Evolutionary conservation across 2,797 vertebrate species (phyloP).

Genomic region (Scleropages formosus): DNA sequence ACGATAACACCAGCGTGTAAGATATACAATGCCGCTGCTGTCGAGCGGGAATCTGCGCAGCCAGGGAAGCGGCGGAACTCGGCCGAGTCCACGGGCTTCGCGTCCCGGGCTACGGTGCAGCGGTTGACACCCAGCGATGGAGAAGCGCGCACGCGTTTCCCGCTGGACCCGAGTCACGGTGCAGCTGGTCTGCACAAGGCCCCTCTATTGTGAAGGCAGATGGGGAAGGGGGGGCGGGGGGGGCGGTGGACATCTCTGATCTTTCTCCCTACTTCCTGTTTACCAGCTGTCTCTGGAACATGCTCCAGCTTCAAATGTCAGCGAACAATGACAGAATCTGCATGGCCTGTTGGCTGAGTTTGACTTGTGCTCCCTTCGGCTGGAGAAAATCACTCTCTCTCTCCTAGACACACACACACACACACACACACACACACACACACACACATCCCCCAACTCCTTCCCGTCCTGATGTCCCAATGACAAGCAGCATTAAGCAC

Average conservation of each 20-base stretch:
- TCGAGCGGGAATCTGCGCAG: not conserved
- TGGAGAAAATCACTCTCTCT: not conserved
- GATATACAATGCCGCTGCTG: not conserved
- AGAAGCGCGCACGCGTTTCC: not conserved
- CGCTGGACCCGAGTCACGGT: not conserved
- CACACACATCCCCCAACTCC: not conserved
- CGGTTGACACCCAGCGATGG: not conserved
- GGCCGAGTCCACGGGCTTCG: not conserved
- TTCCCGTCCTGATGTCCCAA: not conserved
- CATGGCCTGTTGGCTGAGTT: not conserved
- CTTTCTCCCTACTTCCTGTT: not conserved
- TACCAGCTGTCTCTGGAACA: conserved; percentile 8
- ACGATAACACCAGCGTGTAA: conserved; percentile 11
- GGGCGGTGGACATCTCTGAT: conserved; percentile 13
- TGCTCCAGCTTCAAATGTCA: not conserved
- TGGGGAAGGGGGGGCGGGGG: too few species aligned
- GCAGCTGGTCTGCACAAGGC: not conserved
- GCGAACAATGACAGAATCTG: not conserved
- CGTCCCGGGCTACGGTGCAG: not conserved
- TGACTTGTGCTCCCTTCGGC: not conserved
- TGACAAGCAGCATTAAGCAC: not conserved
- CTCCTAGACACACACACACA: not conserved
- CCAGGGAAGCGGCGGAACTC: not conserved
- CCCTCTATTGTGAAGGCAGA: not conserved
- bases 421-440: conserved; percentile 4